These are phyloP conservation scores for Cryptocheilus praepositus DNA, from an alignment of 2,888 invertebrate species.

Conservation along the genomic window DNA sequence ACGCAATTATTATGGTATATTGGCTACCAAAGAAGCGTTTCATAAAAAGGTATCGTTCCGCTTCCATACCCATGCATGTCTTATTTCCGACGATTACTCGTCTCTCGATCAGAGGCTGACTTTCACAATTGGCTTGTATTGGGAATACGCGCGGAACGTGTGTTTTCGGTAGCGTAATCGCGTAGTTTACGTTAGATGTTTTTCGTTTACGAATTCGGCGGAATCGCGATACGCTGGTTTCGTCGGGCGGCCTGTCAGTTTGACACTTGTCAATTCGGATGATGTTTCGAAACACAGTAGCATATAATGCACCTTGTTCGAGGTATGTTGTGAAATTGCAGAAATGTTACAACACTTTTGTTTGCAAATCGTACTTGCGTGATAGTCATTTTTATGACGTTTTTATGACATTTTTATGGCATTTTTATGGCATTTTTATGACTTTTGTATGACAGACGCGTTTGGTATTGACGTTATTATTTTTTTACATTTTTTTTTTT, in stretches of 20 bases:
- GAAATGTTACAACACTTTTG: no score
- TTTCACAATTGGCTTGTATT: not conserved
- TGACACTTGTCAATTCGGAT: not conserved
- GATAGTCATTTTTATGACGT: no score
- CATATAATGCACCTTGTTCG: conserved; percentile 7
- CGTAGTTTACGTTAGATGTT: not conserved
- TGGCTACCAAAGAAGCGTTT: conserved; percentile 66
- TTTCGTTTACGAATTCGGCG: not conserved
- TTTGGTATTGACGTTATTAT: not conserved
- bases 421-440: no score
- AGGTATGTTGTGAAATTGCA: not conserved
- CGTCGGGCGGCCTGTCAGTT: no score
- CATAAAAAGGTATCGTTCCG: conserved; percentile 61
- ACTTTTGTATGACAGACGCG: no score
- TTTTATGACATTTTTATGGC: no score
- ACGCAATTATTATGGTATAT: conserved; percentile 81
- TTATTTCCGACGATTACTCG: not conserved
- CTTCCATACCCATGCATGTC: conserved; percentile 11
- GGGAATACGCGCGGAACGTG: no score
- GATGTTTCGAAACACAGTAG: not conserved
- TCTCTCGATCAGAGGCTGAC: no score
- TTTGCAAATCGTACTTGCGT: no score
- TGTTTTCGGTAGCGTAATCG: no score
- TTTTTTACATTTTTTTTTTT: no score
- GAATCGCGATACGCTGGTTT: no score